phyloP scores from a whole-genome alignment of 2,797 vertebrate species.

The Protonibea diacanthus region DNA sequence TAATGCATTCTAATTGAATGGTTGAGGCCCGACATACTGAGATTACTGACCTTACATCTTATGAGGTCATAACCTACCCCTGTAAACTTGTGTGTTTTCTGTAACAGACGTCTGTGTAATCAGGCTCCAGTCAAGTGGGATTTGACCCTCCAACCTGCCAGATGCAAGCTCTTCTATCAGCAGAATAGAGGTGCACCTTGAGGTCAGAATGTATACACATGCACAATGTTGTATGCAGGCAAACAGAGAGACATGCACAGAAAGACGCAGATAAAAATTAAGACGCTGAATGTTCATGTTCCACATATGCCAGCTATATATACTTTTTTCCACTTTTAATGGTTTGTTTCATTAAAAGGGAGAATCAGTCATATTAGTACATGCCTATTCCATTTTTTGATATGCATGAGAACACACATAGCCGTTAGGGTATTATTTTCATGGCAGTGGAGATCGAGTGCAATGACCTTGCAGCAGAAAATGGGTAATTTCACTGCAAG shows the following conservation, averaged over 20 bases:
- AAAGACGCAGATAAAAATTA: background rate
- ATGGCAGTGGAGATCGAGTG: constrained; percentile 7
- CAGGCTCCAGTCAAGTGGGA: constrained; percentile 46
- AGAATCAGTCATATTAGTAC: background rate
- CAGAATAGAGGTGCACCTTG: constrained; percentile 34
- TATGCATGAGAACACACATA: constrained; percentile 8
- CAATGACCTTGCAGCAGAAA: constrained; percentile 38
- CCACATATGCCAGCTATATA: background rate
- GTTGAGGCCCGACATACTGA: constrained; percentile 13
- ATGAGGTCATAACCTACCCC: constrained; percentile 39
- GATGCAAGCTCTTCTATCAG: constrained; percentile 37
- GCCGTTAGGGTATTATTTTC: background rate
- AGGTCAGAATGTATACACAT: constrained; percentile 24
- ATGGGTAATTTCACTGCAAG: constrained; percentile 28
- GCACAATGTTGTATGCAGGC: background rate
- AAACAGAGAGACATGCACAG: background rate
- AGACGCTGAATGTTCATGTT: background rate
- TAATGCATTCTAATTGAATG: constrained; percentile 51
- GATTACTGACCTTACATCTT: constrained; percentile 46
- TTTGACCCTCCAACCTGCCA: constrained; percentile 52
- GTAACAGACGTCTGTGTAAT: constrained; percentile 51
- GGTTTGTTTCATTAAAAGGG: background rate
- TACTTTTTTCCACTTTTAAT: background rate
- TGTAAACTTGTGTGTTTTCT: constrained; percentile 34
- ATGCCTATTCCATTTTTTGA: background rate